phyloP scores from a whole-genome alignment of 2,888 invertebrate species.

The Drosophila meridiana region DNA sequence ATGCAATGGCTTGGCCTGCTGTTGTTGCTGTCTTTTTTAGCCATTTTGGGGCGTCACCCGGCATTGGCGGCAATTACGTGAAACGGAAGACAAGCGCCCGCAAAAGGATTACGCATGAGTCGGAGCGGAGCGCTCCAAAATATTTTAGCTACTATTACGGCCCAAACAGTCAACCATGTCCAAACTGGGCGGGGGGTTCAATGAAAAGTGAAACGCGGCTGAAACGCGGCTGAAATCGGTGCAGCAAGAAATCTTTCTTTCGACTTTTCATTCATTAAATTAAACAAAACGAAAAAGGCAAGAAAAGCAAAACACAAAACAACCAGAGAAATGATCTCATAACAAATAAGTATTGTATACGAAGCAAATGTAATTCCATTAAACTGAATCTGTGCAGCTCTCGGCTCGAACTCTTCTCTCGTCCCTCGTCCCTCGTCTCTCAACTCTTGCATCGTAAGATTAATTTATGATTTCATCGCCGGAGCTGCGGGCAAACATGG shows the following conservation, averaged over 20 bases:
- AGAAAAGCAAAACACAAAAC: slow-evolving; percentile 16
- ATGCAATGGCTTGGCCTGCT: slow-evolving; percentile 38
- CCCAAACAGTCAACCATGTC: slow-evolving; percentile 32
- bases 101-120: slow-evolving; percentile 67
- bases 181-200: slow-evolving; percentile 39
- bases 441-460: slow-evolving; percentile 16
- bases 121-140: slow-evolving; percentile 41
- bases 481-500: slow-evolving; percentile 25
- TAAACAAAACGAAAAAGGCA: slow-evolving; percentile 23
- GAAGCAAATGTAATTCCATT: slow-evolving; percentile 62
- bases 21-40: slow-evolving; percentile 3
- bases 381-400: slow-evolving; percentile 35
- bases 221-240: slow-evolving; percentile 26
- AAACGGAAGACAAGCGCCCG: slow-evolving; percentile 53
- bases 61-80: slow-evolving; percentile 52
- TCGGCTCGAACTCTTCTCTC: not conserved
- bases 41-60: slow-evolving; percentile 45
- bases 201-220: slow-evolving; percentile 60
- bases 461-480: slow-evolving; percentile 42
- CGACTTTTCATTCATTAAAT: slow-evolving; percentile 59
- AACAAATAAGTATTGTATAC: slow-evolving; percentile 49
- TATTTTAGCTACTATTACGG: not conserved
- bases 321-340: slow-evolving; percentile 52
- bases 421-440: not conserved
- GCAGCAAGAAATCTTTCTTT: slow-evolving; percentile 43